Evolutionary conservation across 2,113 vertebrate species (phyloP).

Genomic region (Melanostigma gelatinosum): DNA sequence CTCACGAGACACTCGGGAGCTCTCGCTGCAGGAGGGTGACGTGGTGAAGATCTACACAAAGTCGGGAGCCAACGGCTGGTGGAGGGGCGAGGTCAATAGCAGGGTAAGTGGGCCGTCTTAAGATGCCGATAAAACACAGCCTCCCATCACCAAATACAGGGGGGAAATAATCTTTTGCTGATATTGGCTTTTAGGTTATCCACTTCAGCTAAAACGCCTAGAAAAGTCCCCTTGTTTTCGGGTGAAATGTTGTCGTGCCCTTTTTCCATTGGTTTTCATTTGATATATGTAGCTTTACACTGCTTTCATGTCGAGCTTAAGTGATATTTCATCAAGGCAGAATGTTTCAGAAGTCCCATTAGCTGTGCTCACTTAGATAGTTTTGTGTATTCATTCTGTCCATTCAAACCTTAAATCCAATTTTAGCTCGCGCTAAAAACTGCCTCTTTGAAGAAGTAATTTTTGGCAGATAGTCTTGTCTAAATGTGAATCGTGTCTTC

Average conservation of each 20-base stretch:
- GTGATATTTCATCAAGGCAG: not conserved
- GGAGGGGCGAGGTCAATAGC: constrained; percentile 95
- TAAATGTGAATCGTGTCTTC: not conserved
- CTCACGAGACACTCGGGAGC: constrained; percentile 92
- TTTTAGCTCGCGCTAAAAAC: constrained; percentile 16
- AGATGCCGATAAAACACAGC: not conserved
- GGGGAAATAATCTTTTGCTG: not conserved
- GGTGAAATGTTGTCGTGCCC: not conserved
- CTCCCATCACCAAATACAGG: not conserved
- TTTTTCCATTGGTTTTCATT: not conserved
- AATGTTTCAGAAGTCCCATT: not conserved
- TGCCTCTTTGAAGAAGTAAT: not conserved
- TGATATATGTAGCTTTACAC: not conserved
- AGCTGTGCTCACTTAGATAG: not conserved
- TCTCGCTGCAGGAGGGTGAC: constrained; percentile 94
- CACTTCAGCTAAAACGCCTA: not conserved
- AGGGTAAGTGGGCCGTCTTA: constrained; percentile 83
- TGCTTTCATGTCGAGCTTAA: not conserved
- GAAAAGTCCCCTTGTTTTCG: not conserved
- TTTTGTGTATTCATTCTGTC: not conserved
- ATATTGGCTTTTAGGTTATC: not conserved
- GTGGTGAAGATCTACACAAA: constrained; percentile 98
- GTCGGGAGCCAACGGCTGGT: constrained; percentile 95
- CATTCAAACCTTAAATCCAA: constrained; percentile 1
- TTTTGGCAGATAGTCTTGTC: constrained; percentile 32